A percentile compares a stretch with the other conserved stretches of the same genome.
Evolutionary conservation across 2,888 invertebrate species (phyloP).

Genomic region (Catocala sponsa): DNA sequence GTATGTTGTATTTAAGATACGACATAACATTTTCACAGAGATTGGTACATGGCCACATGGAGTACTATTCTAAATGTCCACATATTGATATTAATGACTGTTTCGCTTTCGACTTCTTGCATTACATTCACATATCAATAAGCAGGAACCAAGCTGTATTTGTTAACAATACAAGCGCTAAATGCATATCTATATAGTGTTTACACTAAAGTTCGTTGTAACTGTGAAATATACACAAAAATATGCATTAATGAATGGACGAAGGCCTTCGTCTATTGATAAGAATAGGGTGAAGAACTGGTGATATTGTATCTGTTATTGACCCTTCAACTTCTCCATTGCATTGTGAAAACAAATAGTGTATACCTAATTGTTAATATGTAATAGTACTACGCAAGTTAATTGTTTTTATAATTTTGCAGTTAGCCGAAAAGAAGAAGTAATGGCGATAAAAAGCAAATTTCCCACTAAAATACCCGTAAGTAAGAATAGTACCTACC

Average conservation of each 20-base stretch:
- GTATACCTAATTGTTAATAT: neutral
- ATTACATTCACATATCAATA: no score
- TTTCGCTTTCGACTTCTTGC: no score
- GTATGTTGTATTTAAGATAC: no score
- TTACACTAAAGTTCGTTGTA: neutral
- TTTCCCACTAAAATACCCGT: constrained; percentile 95
- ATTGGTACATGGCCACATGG: no score
- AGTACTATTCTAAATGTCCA: no score
- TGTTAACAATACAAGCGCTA: neutral
- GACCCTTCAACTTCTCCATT: constrained; percentile 1
- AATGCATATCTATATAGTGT: no score
- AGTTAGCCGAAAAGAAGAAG: constrained; percentile 92
- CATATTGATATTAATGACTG: no score
- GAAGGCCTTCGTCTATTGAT: constrained; percentile 1
- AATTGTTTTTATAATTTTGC: constrained; percentile 62
- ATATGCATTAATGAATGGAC: neutral
- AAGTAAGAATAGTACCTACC: constrained; percentile 73
- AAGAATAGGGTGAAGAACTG: constrained; percentile 4
- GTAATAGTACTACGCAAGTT: neutral
- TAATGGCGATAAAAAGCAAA: constrained; percentile 92
- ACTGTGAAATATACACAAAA: no score
- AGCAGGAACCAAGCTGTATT: no score
- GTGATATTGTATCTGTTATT: constrained; percentile 4
- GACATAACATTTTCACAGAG: no score
- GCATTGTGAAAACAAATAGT: neutral